Evolutionary conservation across 2,888 invertebrate genomes (phyloP).

Genomic region (Eupithecia inturbata): DNA sequence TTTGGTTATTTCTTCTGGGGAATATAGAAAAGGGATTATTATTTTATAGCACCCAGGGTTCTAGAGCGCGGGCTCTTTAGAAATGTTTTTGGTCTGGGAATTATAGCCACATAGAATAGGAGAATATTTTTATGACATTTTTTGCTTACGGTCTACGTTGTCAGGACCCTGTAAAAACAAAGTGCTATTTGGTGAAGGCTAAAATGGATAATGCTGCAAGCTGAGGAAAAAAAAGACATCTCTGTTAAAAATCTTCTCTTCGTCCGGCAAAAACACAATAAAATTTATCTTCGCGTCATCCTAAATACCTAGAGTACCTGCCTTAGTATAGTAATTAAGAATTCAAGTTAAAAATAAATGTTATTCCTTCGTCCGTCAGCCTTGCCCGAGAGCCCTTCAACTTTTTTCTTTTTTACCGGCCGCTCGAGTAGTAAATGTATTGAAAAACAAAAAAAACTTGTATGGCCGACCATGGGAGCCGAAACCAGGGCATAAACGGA

Average conservation of each 20-base stretch:
- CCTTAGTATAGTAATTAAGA: conserved; percentile 34
- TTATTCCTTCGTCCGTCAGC: conserved; percentile 50
- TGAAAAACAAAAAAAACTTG: conserved; percentile 58
- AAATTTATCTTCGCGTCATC: neutral
- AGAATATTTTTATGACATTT: neutral
- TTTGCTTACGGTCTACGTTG: neutral
- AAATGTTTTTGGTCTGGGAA: neutral
- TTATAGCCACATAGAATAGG: neutral
- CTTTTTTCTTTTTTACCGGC: conserved; percentile 61
- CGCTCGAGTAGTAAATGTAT: conserved; percentile 73
- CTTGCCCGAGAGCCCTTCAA: conserved; percentile 49
- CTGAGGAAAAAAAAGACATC: neutral
- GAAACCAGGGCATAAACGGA: conserved; percentile 73
- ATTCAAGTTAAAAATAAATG: conserved; percentile 41
- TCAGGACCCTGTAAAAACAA: neutral
- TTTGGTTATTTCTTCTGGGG: neutral
- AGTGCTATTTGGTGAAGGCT: neutral
- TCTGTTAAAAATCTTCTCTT: neutral
- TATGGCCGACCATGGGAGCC: conserved; percentile 64
- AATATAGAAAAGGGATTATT: conserved; percentile 1
- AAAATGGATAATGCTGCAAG: neutral
- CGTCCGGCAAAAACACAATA: neutral
- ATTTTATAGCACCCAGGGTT: neutral
- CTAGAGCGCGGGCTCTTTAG: neutral
- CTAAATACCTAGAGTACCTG: neutral